Evolutionary conservation across 2,888 invertebrate genomes (phyloP).

Genomic region (Lobophora halterata): DNA sequence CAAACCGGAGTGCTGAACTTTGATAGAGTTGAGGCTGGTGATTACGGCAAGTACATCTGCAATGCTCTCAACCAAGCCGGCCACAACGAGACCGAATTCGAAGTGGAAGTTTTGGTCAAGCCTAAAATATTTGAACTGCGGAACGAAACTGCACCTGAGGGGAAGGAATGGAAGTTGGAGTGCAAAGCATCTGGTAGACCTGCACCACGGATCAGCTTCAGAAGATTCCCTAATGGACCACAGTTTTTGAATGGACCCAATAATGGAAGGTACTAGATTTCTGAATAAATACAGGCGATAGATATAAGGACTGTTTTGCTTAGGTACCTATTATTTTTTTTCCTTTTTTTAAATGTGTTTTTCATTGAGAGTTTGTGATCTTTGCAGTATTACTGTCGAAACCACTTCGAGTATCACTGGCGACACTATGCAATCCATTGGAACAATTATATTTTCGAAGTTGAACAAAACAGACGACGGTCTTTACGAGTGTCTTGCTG

Average conservation of each 20-base stretch:
- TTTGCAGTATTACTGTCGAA: conserved; percentile 82
- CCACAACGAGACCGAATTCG: conserved; percentile 83
- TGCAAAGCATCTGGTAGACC: conserved; percentile 92
- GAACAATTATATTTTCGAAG: conserved; percentile 84
- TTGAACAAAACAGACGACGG: conserved; percentile 90
- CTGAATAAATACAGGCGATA: background rate
- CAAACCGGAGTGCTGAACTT: conserved; percentile 87
- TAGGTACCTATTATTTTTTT: background rate
- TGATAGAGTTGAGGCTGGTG: conserved; percentile 87
- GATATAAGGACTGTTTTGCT: background rate
- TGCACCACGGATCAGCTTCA: conserved; percentile 88
- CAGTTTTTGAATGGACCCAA: conserved; percentile 83
- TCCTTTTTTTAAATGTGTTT: too few relatives aligned
- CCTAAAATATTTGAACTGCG: conserved; percentile 89
- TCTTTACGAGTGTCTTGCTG: conserved; percentile 92
- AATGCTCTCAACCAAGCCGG: conserved; percentile 90
- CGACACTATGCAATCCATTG: conserved; percentile 78
- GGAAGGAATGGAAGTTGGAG: conserved; percentile 83
- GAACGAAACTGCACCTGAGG: conserved; percentile 85
- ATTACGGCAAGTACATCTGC: conserved; percentile 90
- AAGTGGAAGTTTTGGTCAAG: conserved; percentile 86
- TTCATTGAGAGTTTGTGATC: too few relatives aligned
- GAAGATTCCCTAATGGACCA: conserved; percentile 85
- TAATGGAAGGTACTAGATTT: conserved; percentile 66
- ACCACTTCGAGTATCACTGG: conserved; percentile 71